Evolutionary conservation across 2,113 vertebrate genomes (phyloP), one percentile per base, ranked within the genome.

Genomic region (Hirundichthys speculiger): DNA sequence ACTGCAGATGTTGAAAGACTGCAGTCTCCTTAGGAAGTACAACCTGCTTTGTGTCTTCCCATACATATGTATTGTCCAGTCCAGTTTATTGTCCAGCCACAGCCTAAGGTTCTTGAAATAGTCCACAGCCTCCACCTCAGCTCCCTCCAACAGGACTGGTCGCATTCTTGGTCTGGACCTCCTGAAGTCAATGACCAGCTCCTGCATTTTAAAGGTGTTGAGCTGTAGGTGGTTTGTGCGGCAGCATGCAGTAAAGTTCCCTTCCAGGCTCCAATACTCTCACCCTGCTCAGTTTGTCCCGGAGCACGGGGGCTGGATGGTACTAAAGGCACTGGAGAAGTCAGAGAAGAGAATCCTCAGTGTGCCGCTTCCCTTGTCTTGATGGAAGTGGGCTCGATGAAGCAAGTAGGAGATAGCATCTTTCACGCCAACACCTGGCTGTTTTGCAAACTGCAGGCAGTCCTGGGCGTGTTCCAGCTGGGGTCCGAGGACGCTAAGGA

Each of bases 341-440:
- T 42, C 41, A 16, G 10, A 27, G 27, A 27, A 27, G 27, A 27
- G 27, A 27, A 27, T 27, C 27, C 27, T 27, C 8, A 8, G 4
- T 42, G 41, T 42, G 41, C 15, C 41, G 5, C n/a, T 45, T 45
- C n/a, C 42, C n/a, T 45, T 45, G 7, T 45, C 42, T n/a, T 18
- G n/a, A 19, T 45, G 42, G 8, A n/a, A 45, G n/a, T 45, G n/a
- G 16, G 8, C 42, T 45, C 42, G 16, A 10, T 45, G 42, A 18
- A 45, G 42, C 42, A 45, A n/a, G 42, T 45, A 45, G 42, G 18
- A n/a, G n/a, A 45, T 45, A n/a, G 42, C 42, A 10, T 45, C 42
- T 7, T 45, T n/a, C 42, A 45, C 42, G 8, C 42, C 42, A 45
- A 19, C 42, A 45, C 42, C 42, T 45, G 42, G n/a, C 42, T 19